A percentile compares a stretch with the other conserved stretches of the same genome.
Conservation (phyloP, 64 coral and sea anemone genomes). For the Montipora cactus region DNA sequence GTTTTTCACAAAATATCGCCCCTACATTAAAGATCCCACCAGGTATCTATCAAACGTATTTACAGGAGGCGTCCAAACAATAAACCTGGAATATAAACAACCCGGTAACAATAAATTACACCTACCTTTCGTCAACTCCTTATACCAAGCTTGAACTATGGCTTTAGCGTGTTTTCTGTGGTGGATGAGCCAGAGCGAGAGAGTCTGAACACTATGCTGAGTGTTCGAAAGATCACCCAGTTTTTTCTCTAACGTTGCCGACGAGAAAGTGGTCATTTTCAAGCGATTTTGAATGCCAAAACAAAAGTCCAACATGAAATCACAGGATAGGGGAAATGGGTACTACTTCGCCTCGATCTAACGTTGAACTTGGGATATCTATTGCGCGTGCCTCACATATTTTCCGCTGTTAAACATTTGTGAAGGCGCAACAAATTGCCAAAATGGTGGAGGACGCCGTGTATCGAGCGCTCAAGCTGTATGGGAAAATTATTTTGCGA, state of each 20-base stretch:
- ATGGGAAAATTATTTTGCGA: background rate
- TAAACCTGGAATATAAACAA: no score
- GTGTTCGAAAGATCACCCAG: slow-evolving; percentile 93
- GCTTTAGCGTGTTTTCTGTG: slow-evolving; percentile 98
- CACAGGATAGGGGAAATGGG: background rate
- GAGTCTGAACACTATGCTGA: slow-evolving; percentile 98
- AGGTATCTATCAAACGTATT: background rate
- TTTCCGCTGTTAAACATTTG: background rate
- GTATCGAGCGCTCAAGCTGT: slow-evolving; percentile 49
- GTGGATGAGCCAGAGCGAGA: slow-evolving; percentile 97
- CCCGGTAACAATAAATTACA: background rate
- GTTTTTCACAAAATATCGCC: no score
- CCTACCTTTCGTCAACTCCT: slow-evolving; percentile 83
- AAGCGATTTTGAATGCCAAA: background rate
- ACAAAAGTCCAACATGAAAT: background rate
- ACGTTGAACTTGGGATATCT: no score
- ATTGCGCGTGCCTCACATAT: background rate
- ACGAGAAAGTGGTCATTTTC: slow-evolving; percentile 94
- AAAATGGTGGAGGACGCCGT: slow-evolving; percentile 51
- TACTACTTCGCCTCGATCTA: slow-evolving; percentile 1
- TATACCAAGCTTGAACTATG: slow-evolving; percentile 96
- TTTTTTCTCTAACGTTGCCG: slow-evolving; percentile 97
- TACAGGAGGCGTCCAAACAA: background rate
- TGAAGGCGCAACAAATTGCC: slow-evolving; percentile 3
- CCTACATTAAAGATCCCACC: no score